Base-by-base conservation (phyloP, 2,797 vertebrate species). In the Catostomus latipinnis region DNA sequence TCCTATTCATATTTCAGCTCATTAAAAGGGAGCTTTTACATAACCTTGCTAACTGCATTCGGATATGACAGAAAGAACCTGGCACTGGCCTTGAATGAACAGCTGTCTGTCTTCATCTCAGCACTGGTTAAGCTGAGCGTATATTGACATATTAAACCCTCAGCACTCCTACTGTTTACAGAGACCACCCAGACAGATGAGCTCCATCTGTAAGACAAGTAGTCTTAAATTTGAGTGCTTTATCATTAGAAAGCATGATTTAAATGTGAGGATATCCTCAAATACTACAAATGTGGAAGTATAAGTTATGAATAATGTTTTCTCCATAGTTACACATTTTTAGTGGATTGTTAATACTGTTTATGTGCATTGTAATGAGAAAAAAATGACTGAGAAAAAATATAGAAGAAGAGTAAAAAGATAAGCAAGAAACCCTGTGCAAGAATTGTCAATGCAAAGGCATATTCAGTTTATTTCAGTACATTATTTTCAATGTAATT, bases 81-180 rank as follows among this genome's bases (percentile, higher is more conserved):
- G 45, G 50, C 69, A 52, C 50, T 61, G 14, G 57, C 67, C 62
- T 52, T 82, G 22, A 12, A 69, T 61, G 53, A 81, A 71, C 68
- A 75, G 76, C 75, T 81, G 80, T 50, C 54, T 61, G 66, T 71
- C 54, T 74, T 85, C 77, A 58, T 70, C 79, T 56, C 71, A 73
- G 65, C 71, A 76, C 46, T 74, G 60, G 58, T 73, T 71, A 34
- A 50, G 73, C 61, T 54, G 13, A 77, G 71, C 76, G 46, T 85
- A 82, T 87, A 82, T 85, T 85, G 80, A 81, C 86, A 81, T 69
- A 85, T 80, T 80, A 83, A 73, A 57, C 62, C 81, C 72, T 63
- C 84, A 82, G 73, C 61, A 71, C 60, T 68, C 71, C 60, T 60
- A 13, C 65, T 71, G 71, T 81, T 77, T 84, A 81, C 71, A 16